Evolutionary conservation across 2,113 vertebrate species (phyloP).

Genomic region (Castor canadensis): DNA sequence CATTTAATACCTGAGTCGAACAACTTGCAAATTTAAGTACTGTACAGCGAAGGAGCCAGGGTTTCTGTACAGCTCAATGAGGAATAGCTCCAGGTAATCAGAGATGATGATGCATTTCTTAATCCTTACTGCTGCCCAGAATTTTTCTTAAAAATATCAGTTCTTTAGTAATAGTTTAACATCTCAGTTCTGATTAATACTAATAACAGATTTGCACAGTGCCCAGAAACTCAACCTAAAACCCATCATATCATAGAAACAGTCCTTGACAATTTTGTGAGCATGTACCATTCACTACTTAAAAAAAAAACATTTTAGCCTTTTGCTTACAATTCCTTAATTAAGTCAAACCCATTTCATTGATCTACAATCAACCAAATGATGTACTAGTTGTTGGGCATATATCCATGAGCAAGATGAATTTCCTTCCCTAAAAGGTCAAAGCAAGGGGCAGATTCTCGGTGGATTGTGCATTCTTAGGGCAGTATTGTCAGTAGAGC

Average conservation of each 20-base stretch:
- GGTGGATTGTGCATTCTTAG: not conserved
- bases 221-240: not conserved
- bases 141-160: not conserved
- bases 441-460: not conserved
- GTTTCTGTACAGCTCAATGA: not conserved
- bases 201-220: not conserved
- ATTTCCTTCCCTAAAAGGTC: not conserved
- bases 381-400: not conserved
- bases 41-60: not conserved
- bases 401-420: not conserved
- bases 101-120: not conserved
- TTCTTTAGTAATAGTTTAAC: not conserved
- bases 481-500: not conserved
- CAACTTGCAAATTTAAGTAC: not conserved
- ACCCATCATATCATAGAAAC: not conserved
- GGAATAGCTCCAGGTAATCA: not conserved
- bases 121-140: not conserved
- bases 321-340: not conserved
- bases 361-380: not conserved
- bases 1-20: not conserved
- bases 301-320: not conserved
- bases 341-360: not conserved
- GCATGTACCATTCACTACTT: not conserved
- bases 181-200: not conserved
- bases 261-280: not conserved